Conservation (phyloP, 2,113 vertebrate species). For the Pelobates fuscus region DNA sequence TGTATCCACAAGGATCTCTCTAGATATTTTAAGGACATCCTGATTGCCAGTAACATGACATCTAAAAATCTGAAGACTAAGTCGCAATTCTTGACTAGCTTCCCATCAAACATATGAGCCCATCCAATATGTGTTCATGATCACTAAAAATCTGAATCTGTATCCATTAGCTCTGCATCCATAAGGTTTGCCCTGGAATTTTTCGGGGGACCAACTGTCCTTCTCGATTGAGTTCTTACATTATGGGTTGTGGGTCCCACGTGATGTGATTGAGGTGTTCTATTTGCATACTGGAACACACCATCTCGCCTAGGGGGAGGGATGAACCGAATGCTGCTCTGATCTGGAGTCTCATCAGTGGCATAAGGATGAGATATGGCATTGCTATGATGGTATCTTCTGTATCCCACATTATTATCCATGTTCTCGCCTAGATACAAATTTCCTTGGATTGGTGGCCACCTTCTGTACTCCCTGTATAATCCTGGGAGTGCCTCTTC, state of each 20-base stretch:
- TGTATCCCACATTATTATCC: constrained; percentile 50
- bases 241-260: constrained; percentile 55
- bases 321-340: neutral
- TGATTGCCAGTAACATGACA: no score
- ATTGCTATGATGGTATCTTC: constrained; percentile 52
- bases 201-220: constrained; percentile 73
- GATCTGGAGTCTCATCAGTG: constrained; percentile 58
- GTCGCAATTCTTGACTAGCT: neutral
- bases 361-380: constrained; percentile 70
- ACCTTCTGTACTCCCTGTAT: constrained; percentile 59
- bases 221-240: constrained; percentile 67
- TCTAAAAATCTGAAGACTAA: neutral
- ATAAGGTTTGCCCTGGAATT: constrained; percentile 91
- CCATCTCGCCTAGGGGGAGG: constrained; percentile 58
- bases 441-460: constrained; percentile 54
- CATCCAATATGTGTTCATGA: neutral
- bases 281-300: constrained; percentile 46
- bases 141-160: constrained; percentile 85
- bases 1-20: no score
- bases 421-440: constrained; percentile 35
- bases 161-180: constrained; percentile 88
- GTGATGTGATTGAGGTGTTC: constrained; percentile 41
- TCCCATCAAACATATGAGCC: no score
- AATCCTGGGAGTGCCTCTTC: constrained; percentile 67
- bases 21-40: no score